Evolutionary conservation across 2,113 vertebrate genomes (phyloP), one percentile per base, ranked within the genome.

Genomic region (Nasalis larvatus): DNA sequence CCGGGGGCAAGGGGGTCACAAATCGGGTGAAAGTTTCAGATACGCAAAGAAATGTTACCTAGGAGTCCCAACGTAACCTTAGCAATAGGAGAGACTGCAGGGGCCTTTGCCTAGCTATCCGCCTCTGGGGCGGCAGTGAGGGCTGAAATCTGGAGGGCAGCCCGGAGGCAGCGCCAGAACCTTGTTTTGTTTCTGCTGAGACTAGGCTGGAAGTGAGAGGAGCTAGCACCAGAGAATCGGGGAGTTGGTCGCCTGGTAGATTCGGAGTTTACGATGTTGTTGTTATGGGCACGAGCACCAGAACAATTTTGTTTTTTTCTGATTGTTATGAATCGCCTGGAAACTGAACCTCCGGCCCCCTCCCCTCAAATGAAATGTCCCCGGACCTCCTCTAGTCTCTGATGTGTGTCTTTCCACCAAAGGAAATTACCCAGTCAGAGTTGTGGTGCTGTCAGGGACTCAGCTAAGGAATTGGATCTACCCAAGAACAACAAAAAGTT

Each of bases 11-110:
- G n/a, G 58, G 56, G 60, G 82, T 93, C 80, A 12, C 80, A 12
- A 69, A 83, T 37, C 8, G 47, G 96, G 89, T 81, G 87, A 93
- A 95, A 96, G 91, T 89, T 88, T 94, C 76, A 40, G 42, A 23
- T 85, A 27, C 69, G 71, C 21, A 6, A 73, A 93, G 89, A 35
- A 94, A 54, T 8, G 58, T 58, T 37, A 32, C 68, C 7, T 11
- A 17, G 6, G 32, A 49, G 68, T 47, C 49, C 35, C 73, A n/a
- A 16, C n/a, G 7, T 60, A 88, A 56, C 66, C 82, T 56, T 47
- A 56, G 71, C 76, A 11, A 69, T n/a, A 2, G 32, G 37, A 35
- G n/a, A 83, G 58, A 17, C 60, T 21, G 23, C 68, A 0, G 35
- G 54, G 58, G 77, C 42, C 42, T 76, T 73, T 49, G 73, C 86